A percentile compares a stretch with the other conserved stretches of the same genome.
Conservation (phyloP, 2,797 vertebrate species). For the Microhierax caerulescens region DNA sequence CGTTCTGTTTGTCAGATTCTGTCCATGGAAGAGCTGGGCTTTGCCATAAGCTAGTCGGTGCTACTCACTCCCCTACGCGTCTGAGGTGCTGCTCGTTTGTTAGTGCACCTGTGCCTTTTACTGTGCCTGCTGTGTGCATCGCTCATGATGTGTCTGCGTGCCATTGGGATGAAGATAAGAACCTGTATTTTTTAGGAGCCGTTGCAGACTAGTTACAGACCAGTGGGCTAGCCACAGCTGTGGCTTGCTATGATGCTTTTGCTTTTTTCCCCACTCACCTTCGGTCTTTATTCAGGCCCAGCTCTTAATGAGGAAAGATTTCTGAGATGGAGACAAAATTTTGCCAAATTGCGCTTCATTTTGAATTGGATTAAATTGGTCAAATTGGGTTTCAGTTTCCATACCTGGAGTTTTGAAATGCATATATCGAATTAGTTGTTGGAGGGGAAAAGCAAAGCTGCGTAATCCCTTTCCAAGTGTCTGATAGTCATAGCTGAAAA, state of each 20-base stretch:
- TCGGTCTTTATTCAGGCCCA: not conserved
- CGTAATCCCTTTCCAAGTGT: not conserved
- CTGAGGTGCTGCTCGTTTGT: not conserved
- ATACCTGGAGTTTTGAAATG: not conserved
- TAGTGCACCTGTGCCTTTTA: not conserved
- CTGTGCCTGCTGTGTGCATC: not conserved
- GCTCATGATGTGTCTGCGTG: not conserved
- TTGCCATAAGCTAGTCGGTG: not conserved
- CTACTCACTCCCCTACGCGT: not conserved
- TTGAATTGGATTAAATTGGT: not conserved
- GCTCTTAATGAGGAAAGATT: not conserved
- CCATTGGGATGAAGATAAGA: not conserved
- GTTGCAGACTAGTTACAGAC: not conserved
- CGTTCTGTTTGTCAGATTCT: not conserved
- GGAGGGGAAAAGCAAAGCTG: not conserved
- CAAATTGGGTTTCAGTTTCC: not conserved
- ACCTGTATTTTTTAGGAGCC: not conserved
- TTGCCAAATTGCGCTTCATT: not conserved
- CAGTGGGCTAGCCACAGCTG: not conserved
- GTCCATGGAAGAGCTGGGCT: not conserved
- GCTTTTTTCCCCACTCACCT: not conserved
- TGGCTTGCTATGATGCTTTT: not conserved
- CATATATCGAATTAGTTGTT: not conserved
- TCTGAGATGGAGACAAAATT: not conserved
- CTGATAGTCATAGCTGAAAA: not conserved